These are phyloP conservation scores for Zaprionus lineosus DNA, from an alignment of 2,888 invertebrate genomes.

Conservation along the genomic window DNA sequence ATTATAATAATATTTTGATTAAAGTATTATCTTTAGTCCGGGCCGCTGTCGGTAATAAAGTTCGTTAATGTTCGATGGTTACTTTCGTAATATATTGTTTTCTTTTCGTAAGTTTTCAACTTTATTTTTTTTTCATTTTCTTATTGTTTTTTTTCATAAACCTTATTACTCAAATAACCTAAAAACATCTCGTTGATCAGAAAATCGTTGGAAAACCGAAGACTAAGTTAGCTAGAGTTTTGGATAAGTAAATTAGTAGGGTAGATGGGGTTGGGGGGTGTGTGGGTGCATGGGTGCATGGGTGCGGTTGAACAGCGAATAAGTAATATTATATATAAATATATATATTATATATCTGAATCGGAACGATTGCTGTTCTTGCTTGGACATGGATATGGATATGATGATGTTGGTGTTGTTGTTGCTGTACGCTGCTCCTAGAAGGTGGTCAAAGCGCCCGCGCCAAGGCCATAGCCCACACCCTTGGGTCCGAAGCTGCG, in stretches of 20 bases:
- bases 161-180: conserved; percentile 77
- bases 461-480: conserved; percentile 95
- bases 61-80: conserved; percentile 70
- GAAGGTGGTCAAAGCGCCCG: conserved; percentile 94
- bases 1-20: background rate
- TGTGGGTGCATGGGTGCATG: no score
- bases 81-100: conserved; percentile 54
- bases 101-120: conserved; percentile 54
- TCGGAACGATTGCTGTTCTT: conserved; percentile 51
- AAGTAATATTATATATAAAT: no score
- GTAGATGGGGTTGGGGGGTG: conserved; percentile 5
- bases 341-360: conserved; percentile 38
- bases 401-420: no score
- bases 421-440: no score
- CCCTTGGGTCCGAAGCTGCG: conserved; percentile 94
- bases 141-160: conserved; percentile 45
- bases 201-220: conserved; percentile 76
- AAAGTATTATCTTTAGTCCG: conserved; percentile 29
- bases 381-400: conserved; percentile 71
- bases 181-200: conserved; percentile 72
- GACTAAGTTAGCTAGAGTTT: conserved; percentile 70
- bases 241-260: conserved; percentile 37
- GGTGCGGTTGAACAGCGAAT: no score
- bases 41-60: conserved; percentile 44
- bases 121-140: conserved; percentile 26